These are phyloP conservation scores for Sebastes jordani DNA, from an alignment of 2,797 vertebrate genomes.

Conservation along the genomic window DNA sequence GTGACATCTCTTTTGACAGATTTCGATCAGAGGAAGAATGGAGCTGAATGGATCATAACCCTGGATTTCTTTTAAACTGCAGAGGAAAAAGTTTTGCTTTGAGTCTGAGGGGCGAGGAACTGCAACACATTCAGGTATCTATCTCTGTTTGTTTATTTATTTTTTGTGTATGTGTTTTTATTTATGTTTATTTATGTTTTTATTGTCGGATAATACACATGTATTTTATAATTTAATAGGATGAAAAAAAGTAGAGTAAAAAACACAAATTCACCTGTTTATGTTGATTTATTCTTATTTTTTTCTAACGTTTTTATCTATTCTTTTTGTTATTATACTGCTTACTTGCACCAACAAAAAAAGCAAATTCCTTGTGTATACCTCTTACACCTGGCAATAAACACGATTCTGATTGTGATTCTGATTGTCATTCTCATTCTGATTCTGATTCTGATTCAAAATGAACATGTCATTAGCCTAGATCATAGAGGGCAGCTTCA, in stretches of 20 bases:
- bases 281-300: background rate
- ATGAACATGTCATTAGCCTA: background rate
- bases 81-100: conserved; percentile 43
- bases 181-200: background rate
- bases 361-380: too few species aligned
- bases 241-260: background rate
- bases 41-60: conserved; percentile 35
- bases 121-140: conserved; percentile 53
- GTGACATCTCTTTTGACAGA: conserved; percentile 63
- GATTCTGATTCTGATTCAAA: background rate
- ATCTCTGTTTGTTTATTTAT: conserved; percentile 9
- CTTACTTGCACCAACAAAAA: too few species aligned
- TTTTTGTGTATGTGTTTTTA: background rate
- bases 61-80: conserved; percentile 56
- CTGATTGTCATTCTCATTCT: too few species aligned
- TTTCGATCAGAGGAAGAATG: conserved; percentile 46
- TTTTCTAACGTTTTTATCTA: too few species aligned
- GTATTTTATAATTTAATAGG: background rate
- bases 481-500: background rate
- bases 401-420: too few species aligned
- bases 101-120: conserved; percentile 14
- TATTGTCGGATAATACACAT: background rate
- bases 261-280: background rate
- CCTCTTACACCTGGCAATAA: too few species aligned
- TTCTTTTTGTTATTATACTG: too few species aligned